Evolutionary conservation across 2,888 invertebrate species (phyloP).

Genomic region (Neoscelio sp.): DNA sequence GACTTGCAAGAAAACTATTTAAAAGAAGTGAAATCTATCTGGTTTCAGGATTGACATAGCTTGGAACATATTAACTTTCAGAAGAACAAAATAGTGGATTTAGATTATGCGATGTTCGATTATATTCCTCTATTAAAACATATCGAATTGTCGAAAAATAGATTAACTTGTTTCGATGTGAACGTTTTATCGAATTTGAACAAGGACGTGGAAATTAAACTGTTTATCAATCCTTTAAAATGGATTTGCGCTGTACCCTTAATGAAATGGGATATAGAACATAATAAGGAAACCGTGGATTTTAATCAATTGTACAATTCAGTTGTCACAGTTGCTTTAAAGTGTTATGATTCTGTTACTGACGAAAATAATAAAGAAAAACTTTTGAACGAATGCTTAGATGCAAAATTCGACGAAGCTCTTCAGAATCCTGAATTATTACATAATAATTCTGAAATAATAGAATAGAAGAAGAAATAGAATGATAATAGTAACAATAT

Average conservation of each 20-base stretch:
- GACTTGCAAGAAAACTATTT: background rate
- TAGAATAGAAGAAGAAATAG: no score
- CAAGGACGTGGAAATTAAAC: background rate
- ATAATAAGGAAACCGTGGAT: no score
- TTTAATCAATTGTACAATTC: no score
- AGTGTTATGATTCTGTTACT: no score
- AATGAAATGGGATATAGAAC: no score
- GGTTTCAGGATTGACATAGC: constrained; percentile 5
- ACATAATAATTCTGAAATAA: no score
- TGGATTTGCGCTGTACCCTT: constrained; percentile 5
- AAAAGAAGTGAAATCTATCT: background rate
- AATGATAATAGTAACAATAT: no score
- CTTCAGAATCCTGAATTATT: no score
- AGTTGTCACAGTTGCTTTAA: no score
- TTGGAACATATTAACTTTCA: background rate
- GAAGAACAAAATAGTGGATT: background rate
- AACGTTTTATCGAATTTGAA: background rate
- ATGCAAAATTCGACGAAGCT: no score
- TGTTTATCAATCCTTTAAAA: constrained; percentile 14
- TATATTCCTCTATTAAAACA: background rate
- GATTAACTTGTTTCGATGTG: constrained; percentile 3
- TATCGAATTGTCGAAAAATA: constrained; percentile 3
- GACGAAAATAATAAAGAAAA: no score
- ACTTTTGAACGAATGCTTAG: no score
- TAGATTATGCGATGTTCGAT: background rate